These are phyloP conservation scores for Onychomys torridus DNA, from an alignment of 2,797 vertebrate species.

Conservation along the genomic window DNA sequence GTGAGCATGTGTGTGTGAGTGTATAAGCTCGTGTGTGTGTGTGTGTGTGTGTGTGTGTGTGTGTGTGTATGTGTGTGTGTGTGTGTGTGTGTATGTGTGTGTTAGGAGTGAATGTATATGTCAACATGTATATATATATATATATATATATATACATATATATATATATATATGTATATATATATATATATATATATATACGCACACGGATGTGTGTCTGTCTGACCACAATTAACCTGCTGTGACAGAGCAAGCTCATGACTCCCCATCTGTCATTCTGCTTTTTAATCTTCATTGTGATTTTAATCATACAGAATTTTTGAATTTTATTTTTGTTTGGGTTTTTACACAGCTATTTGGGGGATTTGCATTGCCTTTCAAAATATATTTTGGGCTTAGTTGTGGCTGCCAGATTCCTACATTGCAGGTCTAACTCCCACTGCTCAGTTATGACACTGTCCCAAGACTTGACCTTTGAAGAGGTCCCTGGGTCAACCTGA, in stretches of 20 bases:
- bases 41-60: too few species aligned
- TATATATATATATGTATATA: too few species aligned
- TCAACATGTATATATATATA: neutral
- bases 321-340: neutral
- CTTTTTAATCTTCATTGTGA: neutral
- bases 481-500: neutral
- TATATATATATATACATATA: neutral
- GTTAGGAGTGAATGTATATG: neutral
- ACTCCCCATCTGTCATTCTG: neutral
- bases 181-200: neutral
- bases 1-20: too few species aligned
- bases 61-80: too few species aligned
- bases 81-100: neutral
- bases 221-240: neutral
- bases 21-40: too few species aligned
- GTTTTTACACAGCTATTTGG: neutral
- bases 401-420: neutral
- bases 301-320: neutral
- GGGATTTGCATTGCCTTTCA: neutral
- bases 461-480: neutral
- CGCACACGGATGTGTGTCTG: neutral
- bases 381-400: neutral
- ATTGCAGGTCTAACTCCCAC: too few species aligned
- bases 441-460: too few species aligned
- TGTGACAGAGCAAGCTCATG: neutral